A percentile compares a stretch with the other conserved stretches of the same genome.
These are phyloP conservation scores for Drosophila sp. DNA, from an alignment of 1,140 invertebrate genomes.

Conservation along the genomic window DNA sequence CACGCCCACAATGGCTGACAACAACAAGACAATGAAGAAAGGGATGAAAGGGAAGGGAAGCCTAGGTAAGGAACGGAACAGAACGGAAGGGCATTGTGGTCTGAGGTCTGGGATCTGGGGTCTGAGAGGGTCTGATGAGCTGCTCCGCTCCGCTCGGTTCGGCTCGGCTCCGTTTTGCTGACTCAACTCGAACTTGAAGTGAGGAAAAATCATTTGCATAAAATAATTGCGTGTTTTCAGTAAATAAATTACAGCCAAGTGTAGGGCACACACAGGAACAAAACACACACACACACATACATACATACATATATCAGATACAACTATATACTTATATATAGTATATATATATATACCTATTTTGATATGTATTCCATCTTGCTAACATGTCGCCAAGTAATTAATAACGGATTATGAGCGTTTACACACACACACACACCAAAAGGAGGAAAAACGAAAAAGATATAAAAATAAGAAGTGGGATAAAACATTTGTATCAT, in stretches of 20 bases:
- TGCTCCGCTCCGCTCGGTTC: neutral
- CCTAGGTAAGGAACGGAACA: no score
- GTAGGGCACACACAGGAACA: conserved; percentile 41
- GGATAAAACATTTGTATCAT: conserved; percentile 1
- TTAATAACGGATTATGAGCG: conserved; percentile 77
- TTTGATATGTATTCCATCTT: conserved; percentile 20
- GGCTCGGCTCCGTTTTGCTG: conserved; percentile 36
- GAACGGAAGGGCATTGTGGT: no score
- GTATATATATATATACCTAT: conserved; percentile 16
- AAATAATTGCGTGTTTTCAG: conserved; percentile 79
- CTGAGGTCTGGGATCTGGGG: neutral
- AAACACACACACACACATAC: conserved; percentile 20
- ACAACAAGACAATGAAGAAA: neutral
- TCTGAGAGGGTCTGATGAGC: neutral
- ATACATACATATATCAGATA: conserved; percentile 25
- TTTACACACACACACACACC: conserved; percentile 31
- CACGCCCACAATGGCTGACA: conserved; percentile 12
- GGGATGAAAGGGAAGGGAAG: conserved; percentile 8
- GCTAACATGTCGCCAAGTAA: conserved; percentile 73
- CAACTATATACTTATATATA: conserved; percentile 22
- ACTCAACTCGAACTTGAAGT: conserved; percentile 52
- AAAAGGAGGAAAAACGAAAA: neutral
- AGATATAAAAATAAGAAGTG: neutral
- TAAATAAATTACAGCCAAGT: conserved; percentile 73
- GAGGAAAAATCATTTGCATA: conserved; percentile 73